Evolutionary conservation across 2,888 invertebrate species (phyloP).

Genomic region (Philhelius pedissequus): DNA sequence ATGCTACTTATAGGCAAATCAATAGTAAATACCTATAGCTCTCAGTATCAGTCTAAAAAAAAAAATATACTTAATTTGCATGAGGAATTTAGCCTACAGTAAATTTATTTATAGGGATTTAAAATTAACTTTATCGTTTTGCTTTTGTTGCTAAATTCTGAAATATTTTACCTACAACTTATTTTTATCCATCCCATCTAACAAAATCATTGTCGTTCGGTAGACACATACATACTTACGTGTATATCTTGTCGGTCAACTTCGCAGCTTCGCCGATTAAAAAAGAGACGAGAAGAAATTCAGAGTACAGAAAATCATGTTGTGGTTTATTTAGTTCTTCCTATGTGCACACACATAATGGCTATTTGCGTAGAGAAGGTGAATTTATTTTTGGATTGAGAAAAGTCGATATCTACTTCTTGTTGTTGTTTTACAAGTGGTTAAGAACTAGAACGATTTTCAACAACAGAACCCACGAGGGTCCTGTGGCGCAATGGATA

Average conservation of each 20-base stretch:
- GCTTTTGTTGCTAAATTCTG: slow-evolving; percentile 1
- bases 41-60: no score
- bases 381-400: slow-evolving; percentile 6
- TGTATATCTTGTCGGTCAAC: neutral
- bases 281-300: neutral
- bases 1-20: no score
- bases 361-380: neutral
- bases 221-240: no score
- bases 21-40: no score
- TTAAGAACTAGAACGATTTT: slow-evolving; percentile 1
- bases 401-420: neutral
- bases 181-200: neutral
- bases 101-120: slow-evolving; percentile 15
- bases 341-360: no score
- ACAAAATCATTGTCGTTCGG: neutral
- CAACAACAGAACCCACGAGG: slow-evolving; percentile 24
- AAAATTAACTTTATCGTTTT: neutral
- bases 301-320: neutral
- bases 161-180: neutral
- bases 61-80: neutral
- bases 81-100: neutral
- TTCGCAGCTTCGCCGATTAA: neutral
- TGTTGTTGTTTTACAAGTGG: neutral
- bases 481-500: slow-evolving; percentile 80
- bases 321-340: neutral